Evolutionary conservation across 2,888 invertebrate species (phyloP).

Genomic region (Tetramorium bicarinatum): DNA sequence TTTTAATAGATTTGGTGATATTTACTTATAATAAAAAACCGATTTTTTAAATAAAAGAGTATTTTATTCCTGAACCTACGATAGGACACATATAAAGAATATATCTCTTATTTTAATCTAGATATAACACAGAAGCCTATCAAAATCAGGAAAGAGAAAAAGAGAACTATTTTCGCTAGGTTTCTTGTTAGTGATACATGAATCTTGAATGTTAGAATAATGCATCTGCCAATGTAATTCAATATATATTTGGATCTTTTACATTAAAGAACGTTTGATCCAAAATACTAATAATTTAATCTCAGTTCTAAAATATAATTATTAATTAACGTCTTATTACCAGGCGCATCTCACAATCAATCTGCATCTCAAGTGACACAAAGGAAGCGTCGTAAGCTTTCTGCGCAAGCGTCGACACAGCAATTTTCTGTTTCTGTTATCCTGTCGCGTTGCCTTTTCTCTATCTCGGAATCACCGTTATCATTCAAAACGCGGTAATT

Average conservation of each 20-base stretch:
- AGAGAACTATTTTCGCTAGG: too few species aligned
- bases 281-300: background rate
- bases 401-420: slow-evolving; percentile 2
- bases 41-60: too few species aligned
- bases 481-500: slow-evolving; percentile 14
- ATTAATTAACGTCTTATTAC: background rate
- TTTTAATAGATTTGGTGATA: too few species aligned
- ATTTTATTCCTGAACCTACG: too few species aligned
- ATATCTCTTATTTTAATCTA: too few species aligned
- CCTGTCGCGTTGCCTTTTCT: slow-evolving; percentile 15
- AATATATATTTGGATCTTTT: slow-evolving; percentile 6
- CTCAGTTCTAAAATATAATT: background rate
- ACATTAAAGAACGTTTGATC: background rate
- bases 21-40: too few species aligned
- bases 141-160: too few species aligned
- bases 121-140: too few species aligned
- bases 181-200: too few species aligned
- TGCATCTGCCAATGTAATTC: background rate
- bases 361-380: background rate
- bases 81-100: too few species aligned
- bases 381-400: slow-evolving; percentile 9
- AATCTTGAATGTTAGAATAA: background rate
- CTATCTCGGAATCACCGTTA: slow-evolving; percentile 4
- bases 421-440: slow-evolving; percentile 19
- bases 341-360: background rate